A percentile compares a stretch with the other conserved stretches of the same genome.
Conservation (phyloP, 1,140 invertebrate species). For the Camponotus vicinus region DNA sequence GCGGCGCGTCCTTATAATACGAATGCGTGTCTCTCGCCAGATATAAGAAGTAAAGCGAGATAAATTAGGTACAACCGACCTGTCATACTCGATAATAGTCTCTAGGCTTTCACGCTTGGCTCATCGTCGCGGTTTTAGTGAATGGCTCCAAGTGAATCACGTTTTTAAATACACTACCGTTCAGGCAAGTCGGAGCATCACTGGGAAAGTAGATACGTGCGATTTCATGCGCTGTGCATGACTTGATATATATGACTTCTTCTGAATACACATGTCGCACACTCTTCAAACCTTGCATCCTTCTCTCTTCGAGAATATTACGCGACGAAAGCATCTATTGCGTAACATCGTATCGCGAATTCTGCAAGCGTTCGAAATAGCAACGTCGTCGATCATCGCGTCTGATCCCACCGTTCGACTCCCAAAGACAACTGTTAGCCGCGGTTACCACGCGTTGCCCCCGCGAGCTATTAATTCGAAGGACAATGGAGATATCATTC, state of each 20-base stretch:
- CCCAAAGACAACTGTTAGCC: slow-evolving; percentile 30
- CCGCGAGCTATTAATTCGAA: slow-evolving; percentile 77
- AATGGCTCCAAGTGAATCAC: neutral
- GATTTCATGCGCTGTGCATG: neutral
- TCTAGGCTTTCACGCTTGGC: slow-evolving; percentile 15
- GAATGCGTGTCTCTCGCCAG: slow-evolving; percentile 32
- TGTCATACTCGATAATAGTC: slow-evolving; percentile 57
- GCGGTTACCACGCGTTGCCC: slow-evolving; percentile 22
- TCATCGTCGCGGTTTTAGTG: slow-evolving; percentile 17
- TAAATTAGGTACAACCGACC: slow-evolving; percentile 52
- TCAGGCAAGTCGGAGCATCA: neutral
- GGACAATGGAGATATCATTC: slow-evolving; percentile 82
- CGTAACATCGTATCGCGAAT: neutral
- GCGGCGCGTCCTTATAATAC: slow-evolving; percentile 37
- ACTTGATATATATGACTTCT: neutral
- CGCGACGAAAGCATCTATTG: slow-evolving; percentile 25
- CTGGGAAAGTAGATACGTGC: neutral
- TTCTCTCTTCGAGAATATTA: neutral
- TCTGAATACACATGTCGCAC: neutral
- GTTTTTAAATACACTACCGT: neutral
- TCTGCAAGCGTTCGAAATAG: neutral
- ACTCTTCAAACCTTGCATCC: neutral
- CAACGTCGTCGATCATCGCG: slow-evolving; percentile 56
- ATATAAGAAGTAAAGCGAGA: slow-evolving; percentile 52
- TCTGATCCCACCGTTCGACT: neutral